Evolutionary conservation across 2,888 invertebrate genomes (phyloP), one percentile per base, ranked within the genome.

Genomic region (Idaea aversata): DNA sequence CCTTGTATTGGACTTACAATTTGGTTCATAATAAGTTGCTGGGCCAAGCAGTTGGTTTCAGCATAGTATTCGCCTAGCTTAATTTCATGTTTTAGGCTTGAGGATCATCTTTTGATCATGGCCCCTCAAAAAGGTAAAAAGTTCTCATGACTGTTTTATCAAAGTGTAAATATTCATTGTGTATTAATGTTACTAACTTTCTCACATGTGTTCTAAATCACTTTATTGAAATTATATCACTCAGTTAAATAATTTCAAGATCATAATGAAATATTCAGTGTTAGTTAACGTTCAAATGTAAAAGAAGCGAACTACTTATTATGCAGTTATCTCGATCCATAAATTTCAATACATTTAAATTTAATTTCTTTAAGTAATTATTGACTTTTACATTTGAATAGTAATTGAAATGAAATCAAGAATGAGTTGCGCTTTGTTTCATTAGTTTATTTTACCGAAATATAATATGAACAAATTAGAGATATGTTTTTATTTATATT

Each of bases 181-280:
- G 64, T 64, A 62, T 59, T 66, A 47, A 64, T 67, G 64, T 67
- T 57, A 15, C 6, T 1, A 47, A 34, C n/a, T 61, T 57, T 65
- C 64, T 63, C 64, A 47, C 25, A 4, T 15, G 15, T 0, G 5
- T 34, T 61, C 61, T 61, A 68, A 68, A 38, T 64, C 59, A 65
- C 63, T 62, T 69, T 34, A 59, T 62, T 71, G 63, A 73, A 82
- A 78, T 76, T 72, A 72, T 73, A 74, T 80, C 75, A 74, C 77
- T 82, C 77, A 73, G 73, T 85, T 85, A 82, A 77, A 84, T 88
- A 88, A 86, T 85, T 87, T 86, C 72, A 72, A 85, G 87, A 86
- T 83, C 83, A 71, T 72, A 75, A 84, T 91, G 87, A 85, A 88
- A 88, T 86, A 91, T 90, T 86, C 91, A 90, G 90, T 90, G 89